Percentiles rank a stretch among this genome's conserved stretches.
Evolutionary conservation across 2,888 invertebrate species (phyloP).

Genomic region (Dicranocentrus wangi): DNA sequence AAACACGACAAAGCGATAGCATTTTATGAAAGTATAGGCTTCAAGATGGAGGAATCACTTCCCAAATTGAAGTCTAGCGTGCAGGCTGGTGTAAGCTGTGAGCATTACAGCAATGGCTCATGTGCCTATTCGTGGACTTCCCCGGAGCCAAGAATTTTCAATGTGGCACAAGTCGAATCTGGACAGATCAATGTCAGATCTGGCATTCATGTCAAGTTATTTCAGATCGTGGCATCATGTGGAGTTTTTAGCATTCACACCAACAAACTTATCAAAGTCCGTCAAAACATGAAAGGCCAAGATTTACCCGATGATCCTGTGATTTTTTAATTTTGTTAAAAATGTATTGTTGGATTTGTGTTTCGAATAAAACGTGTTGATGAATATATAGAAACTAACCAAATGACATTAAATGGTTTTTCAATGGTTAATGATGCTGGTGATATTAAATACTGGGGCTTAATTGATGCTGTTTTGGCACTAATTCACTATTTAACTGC

Average conservation of each 20-base stretch:
- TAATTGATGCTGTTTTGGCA: no score
- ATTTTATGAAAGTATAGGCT: conserved; percentile 31
- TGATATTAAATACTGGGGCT: no score
- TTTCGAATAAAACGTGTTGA: no score
- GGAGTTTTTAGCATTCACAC: background rate
- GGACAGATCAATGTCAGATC: background rate
- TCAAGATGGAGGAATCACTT: background rate
- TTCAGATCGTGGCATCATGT: background rate
- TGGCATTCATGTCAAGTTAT: background rate
- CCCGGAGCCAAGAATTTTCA: background rate
- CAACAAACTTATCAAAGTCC: background rate
- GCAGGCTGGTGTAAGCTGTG: background rate
- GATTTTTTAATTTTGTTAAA: background rate
- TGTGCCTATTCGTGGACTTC: background rate
- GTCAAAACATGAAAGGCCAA: background rate
- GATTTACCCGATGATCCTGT: background rate
- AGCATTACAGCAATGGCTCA: background rate
- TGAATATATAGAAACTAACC: no score
- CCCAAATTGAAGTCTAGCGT: background rate
- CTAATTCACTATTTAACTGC: no score
- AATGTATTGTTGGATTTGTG: background rate
- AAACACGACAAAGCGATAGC: background rate
- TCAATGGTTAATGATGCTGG: no score
- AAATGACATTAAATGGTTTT: no score
- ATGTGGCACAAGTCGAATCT: background rate